These are phyloP conservation scores for Nesospiza acunhae DNA, from an alignment of 2,113 vertebrate species.

Conservation along the genomic window DNA sequence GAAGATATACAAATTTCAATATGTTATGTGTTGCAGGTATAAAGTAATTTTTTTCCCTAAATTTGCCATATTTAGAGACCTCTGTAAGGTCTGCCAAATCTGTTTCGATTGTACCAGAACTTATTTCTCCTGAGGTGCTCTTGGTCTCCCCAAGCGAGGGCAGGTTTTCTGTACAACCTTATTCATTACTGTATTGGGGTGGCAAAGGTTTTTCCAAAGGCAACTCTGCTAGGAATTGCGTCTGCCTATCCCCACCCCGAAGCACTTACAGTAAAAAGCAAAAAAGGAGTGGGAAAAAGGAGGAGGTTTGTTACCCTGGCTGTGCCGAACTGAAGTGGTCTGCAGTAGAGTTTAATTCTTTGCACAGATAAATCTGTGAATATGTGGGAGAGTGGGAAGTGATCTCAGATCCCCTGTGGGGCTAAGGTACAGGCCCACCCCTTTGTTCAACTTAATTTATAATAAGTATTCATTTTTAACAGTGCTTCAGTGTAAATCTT, in stretches of 20 bases:
- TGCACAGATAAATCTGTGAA: neutral
- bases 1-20: neutral
- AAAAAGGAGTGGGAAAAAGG: neutral
- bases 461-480: neutral
- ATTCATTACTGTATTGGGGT: accelerated
- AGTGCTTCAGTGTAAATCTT: neutral
- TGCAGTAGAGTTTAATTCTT: neutral
- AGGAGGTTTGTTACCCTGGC: neutral
- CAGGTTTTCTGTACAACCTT: neutral
- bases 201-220: neutral
- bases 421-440: neutral
- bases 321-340: neutral
- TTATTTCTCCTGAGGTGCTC: neutral
- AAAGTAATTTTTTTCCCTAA: neutral
- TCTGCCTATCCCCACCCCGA: neutral
- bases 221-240: neutral
- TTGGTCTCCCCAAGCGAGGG: neutral
- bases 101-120: neutral
- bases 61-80: neutral
- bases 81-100: neutral
- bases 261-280: neutral
- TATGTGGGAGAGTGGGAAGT: neutral
- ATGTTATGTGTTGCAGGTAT: neutral
- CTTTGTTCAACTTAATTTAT: neutral
- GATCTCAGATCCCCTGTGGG: neutral